Conservation (phyloP, 2,888 invertebrate species). For the Drosophila dives region DNA sequence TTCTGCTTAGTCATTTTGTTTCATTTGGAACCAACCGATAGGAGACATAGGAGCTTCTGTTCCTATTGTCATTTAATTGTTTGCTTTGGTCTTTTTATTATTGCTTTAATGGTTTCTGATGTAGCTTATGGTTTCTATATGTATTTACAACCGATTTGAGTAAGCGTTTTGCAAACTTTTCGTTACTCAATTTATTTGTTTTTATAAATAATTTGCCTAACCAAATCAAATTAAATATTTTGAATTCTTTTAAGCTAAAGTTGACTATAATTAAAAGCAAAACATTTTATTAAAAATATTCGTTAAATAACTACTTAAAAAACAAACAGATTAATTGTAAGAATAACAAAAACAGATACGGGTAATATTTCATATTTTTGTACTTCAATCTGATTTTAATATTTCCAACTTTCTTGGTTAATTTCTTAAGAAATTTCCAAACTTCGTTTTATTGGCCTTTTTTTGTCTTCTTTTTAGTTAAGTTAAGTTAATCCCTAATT, state of each 20-base stretch:
- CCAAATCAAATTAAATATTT: not conserved
- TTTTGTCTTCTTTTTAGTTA: not conserved
- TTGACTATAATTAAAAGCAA: too few relatives aligned
- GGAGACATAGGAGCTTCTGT: conserved; percentile 13
- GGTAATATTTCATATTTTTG: not conserved
- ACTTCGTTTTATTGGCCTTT: not conserved
- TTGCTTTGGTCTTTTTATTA: conserved; percentile 50
- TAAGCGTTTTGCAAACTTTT: not conserved
- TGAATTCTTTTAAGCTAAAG: not conserved
- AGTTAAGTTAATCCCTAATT: not conserved
- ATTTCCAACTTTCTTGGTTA: not conserved
- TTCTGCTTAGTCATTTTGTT: conserved; percentile 46
- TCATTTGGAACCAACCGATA: conserved; percentile 4
- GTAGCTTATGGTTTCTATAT: conserved; percentile 21
- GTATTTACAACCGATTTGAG: conserved; percentile 1
- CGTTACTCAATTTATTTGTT: not conserved
- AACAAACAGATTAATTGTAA: not conserved
- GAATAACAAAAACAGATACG: not conserved
- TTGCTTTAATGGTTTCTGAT: conserved; percentile 33
- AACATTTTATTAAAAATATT: not conserved
- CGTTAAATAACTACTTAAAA: not conserved
- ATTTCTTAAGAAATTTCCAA: not conserved
- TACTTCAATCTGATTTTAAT: not conserved
- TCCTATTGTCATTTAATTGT: conserved; percentile 37
- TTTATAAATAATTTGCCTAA: not conserved